Percentiles rank a stretch among this genome's conserved stretches.
These are phyloP conservation scores for Diaphora mendica DNA, from an alignment of 2,888 invertebrate species.

Conservation along the genomic window DNA sequence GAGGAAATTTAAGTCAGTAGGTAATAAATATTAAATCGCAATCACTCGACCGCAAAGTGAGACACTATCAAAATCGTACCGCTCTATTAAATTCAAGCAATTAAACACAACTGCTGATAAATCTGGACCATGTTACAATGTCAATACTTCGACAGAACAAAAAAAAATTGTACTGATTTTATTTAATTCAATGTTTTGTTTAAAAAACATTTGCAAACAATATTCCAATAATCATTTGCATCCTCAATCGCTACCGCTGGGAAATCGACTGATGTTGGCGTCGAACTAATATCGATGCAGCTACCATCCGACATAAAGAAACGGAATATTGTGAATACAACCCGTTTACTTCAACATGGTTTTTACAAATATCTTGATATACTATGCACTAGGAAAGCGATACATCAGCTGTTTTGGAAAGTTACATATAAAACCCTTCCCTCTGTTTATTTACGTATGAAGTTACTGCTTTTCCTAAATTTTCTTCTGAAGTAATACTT, in stretches of 20 bases:
- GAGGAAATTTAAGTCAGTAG: neutral
- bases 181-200: neutral
- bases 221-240: conserved; percentile 4
- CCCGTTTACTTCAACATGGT: neutral
- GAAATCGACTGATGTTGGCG: conserved; percentile 40
- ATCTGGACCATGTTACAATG: neutral
- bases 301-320: neutral
- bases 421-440: neutral
- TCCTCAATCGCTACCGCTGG: conserved; percentile 28
- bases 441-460: no score
- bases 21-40: neutral
- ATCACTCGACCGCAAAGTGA: neutral
- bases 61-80: neutral
- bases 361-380: neutral
- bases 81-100: no score
- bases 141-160: neutral
- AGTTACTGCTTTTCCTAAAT: no score
- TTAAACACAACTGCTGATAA: no score
- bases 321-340: conserved; percentile 2
- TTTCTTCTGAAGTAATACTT: neutral
- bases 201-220: conserved; percentile 8
- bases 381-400: neutral
- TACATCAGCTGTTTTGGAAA: neutral
- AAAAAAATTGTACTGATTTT: neutral
- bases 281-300: conserved; percentile 20